Percentiles rank a stretch among this genome's conserved stretches.
Conservation (phyloP, 2,797 vertebrate genomes). For the Sebastes miniatus region DNA sequence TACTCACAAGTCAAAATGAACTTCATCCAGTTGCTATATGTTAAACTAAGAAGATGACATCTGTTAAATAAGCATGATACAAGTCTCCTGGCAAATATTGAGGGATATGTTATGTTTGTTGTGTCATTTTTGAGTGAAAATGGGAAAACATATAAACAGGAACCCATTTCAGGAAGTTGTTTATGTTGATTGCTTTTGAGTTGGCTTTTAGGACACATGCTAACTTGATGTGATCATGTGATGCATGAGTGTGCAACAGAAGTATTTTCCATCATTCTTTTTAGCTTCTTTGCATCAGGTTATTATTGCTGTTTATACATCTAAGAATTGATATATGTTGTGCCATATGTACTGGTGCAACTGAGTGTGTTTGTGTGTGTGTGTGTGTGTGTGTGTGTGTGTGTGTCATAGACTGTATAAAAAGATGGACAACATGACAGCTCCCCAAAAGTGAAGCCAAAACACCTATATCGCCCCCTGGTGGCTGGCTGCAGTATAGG, state of each 20-base stretch:
- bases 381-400: too few relatives aligned
- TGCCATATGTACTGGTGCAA: not conserved
- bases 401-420: too few relatives aligned
- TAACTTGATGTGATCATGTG: not conserved
- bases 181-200: not conserved
- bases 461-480: too few relatives aligned
- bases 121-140: not conserved
- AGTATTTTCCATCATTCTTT: not conserved
- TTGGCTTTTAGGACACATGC: not conserved
- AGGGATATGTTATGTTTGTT: not conserved
- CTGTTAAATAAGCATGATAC: conserved; percentile 2
- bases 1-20: conserved; percentile 31
- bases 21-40: conserved; percentile 27
- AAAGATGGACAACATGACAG: too few relatives aligned
- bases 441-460: too few relatives aligned
- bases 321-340: not conserved
- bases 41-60: conserved; percentile 26
- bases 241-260: not conserved
- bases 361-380: too few relatives aligned
- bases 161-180: not conserved
- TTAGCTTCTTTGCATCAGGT: not conserved
- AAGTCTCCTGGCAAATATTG: not conserved
- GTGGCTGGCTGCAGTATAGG: too few relatives aligned
- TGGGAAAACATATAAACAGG: not conserved
- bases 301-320: not conserved